Evolutionary conservation across 2,888 invertebrate species (phyloP).

Genomic region (Hermaeophaga mercurialis): DNA sequence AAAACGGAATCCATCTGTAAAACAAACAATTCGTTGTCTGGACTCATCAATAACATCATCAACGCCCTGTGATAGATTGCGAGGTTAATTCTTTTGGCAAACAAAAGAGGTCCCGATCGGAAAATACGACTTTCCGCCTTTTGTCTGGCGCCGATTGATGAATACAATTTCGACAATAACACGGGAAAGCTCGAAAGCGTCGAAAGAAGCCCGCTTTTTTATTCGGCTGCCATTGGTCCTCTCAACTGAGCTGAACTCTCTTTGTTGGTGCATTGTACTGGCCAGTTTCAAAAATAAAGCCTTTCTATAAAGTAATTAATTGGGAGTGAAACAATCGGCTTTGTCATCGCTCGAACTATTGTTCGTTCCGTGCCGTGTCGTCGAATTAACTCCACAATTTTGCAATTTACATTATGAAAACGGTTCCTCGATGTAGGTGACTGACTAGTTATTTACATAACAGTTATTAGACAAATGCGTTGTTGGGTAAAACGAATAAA

Average conservation of each 20-base stretch:
- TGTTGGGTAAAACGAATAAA: no score
- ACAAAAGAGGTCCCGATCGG: constrained; percentile 24
- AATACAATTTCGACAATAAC: constrained; percentile 23
- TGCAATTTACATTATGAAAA: no score
- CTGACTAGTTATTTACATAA: no score
- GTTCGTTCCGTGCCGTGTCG: no score
- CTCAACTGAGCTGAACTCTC: neutral
- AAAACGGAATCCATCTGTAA: constrained; percentile 16
- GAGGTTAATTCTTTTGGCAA: constrained; percentile 30
- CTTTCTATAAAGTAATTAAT: neutral
- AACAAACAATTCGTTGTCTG: constrained; percentile 13
- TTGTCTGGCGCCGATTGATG: constrained; percentile 29
- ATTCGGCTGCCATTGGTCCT: no score
- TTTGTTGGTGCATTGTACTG: constrained; percentile 1
- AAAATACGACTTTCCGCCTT: constrained; percentile 27
- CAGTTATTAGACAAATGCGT: no score
- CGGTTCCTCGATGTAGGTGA: no score
- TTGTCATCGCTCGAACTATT: neutral
- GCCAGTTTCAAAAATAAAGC: constrained; percentile 1
- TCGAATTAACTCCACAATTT: no score
- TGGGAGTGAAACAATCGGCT: neutral
- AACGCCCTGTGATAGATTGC: constrained; percentile 27
- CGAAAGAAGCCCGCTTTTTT: constrained; percentile 7
- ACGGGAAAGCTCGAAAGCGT: constrained; percentile 6
- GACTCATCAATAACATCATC: constrained; percentile 23